Evolutionary conservation across 2,888 invertebrate genomes (phyloP).

Genomic region (Tiliacea aurago): DNA sequence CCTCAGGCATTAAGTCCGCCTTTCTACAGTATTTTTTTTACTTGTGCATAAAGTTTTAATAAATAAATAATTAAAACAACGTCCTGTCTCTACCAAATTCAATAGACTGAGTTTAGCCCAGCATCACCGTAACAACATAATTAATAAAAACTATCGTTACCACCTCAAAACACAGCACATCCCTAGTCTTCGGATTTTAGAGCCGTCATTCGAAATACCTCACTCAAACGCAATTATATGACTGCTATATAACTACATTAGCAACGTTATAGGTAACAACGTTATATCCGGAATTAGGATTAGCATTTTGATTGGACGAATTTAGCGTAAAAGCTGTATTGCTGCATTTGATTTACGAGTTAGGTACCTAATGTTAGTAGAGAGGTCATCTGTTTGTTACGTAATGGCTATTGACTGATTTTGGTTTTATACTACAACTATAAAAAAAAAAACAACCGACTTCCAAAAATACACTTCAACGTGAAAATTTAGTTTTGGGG

Average conservation of each 20-base stretch:
- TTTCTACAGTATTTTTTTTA: too few species aligned
- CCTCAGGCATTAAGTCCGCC: too few species aligned
- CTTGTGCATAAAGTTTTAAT: too few species aligned
- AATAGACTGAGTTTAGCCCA: background rate
- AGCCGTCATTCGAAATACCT: conserved; percentile 17
- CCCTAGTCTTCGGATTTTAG: conserved; percentile 37
- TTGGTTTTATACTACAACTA: background rate
- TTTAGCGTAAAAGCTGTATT: conserved; percentile 47
- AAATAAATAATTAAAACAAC: too few species aligned
- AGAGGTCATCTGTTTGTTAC: background rate
- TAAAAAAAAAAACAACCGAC: too few species aligned
- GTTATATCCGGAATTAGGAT: conserved; percentile 74
- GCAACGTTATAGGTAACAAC: conserved; percentile 66
- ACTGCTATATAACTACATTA: conserved; percentile 30
- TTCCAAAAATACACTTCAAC: too few species aligned
- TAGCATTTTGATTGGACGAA: conserved; percentile 81
- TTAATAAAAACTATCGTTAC: conserved; percentile 5
- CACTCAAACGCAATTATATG: conserved; percentile 51
- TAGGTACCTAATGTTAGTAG: background rate
- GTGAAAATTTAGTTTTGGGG: too few species aligned
- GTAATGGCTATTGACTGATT: background rate
- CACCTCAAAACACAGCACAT: background rate
- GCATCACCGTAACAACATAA: too few species aligned
- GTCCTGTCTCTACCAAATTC: background rate
- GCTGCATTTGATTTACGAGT: conserved; percentile 15